Base-by-base conservation (phyloP, 2,888 invertebrate genomes). In the Portevinia maculata region DNA sequence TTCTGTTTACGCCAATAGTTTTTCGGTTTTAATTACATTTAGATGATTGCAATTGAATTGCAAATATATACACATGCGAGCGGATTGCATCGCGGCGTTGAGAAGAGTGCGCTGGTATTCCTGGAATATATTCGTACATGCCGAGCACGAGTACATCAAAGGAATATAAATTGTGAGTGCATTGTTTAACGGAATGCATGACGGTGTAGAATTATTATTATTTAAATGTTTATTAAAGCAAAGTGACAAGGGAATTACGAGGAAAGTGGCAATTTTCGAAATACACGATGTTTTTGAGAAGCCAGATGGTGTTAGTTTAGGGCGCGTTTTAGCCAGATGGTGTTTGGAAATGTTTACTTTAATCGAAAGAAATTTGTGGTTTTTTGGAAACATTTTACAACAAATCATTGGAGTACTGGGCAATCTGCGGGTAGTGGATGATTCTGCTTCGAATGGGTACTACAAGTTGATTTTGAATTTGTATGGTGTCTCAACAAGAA, bases 41-140 rank as follows among this genome's bases (percentile, higher is more conserved):
- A 46, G 79, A 74, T 74, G 79, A 79, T 79, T 79, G 75, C 79
- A 79, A 79, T 69, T 57, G 62, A 69, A 79, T 79, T 74, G 74
- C 62, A 69, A 34, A 60, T 52, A 30, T 52, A 67, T 37, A 30
- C n/a, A 41, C 15, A 6, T 39, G 37, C 19, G 41, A 48, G 9
- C 41, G 41, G 24, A 39, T 13, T 7, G 17, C 19, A 34, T 60
- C 11, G 21, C 15, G 17, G 50, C 30, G 17, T 6, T 7, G 13
- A 19, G 17, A 28, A 41, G 30, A 32, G 57, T 67, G 50, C 59
- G n/a, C 13, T n/a, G 1, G n/a, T 53, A 55, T 70, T 62, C 48
- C 62, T 55, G 69, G 34, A 41, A 17, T 32, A 32, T 46, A 34
- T n/a, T n/a, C n/a, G n/a, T n/a, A 11, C 11, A 17, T 15, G n/a